These are phyloP conservation scores for Vombatus ursinus DNA, from an alignment of 2,113 vertebrate genomes.

Conservation along the genomic window DNA sequence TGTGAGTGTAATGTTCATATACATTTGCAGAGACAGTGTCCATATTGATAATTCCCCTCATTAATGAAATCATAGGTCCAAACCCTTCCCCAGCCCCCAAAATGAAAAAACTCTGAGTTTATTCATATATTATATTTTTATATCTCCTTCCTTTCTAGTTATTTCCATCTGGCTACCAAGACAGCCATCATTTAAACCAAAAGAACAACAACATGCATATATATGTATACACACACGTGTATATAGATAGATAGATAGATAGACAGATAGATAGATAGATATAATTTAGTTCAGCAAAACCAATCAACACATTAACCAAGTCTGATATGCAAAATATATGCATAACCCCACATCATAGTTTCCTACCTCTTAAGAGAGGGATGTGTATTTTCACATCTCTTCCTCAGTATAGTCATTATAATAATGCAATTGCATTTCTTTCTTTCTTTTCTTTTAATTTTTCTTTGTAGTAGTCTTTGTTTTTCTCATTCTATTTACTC, in stretches of 20 bases:
- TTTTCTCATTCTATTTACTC: not conserved
- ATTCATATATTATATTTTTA: not conserved
- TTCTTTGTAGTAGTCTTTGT: not conserved
- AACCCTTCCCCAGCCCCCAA: not conserved
- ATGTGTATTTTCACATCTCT: not conserved
- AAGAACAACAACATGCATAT: not conserved
- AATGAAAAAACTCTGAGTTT: not conserved
- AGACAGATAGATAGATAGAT: no score
- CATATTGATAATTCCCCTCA: not conserved
- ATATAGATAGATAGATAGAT: no score
- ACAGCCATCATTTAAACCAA: not conserved
- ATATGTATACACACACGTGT: no score
- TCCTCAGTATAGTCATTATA: not conserved
- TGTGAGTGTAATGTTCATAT: not conserved
- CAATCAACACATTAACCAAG: not conserved
- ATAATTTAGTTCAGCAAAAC: not conserved
- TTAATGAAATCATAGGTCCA: not conserved
- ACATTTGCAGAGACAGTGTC: not conserved
- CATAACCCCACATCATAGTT: not conserved
- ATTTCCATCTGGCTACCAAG: not conserved
- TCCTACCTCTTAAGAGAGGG: not conserved
- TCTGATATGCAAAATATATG: not conserved
- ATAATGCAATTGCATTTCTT: not conserved
- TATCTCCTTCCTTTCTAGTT: not conserved
- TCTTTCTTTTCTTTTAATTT: no score